These are phyloP conservation scores for Typhlomys cinereus DNA, from an alignment of 2,113 vertebrate species.

Conservation along the genomic window DNA sequence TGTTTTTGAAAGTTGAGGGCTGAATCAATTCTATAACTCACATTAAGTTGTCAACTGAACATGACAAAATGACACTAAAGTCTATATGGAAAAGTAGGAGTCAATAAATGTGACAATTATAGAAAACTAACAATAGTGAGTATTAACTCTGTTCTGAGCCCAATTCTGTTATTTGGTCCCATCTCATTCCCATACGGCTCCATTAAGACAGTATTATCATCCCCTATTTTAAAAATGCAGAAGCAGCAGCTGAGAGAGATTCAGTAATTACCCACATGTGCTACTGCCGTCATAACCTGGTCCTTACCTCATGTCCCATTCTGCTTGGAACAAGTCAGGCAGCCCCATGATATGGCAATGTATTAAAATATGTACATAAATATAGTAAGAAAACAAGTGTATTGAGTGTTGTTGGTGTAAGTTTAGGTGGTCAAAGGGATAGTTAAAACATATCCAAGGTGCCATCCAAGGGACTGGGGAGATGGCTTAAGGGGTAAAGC, in stretches of 20 bases:
- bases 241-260: not conserved
- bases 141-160: not conserved
- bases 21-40: not conserved
- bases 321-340: not conserved
- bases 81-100: not conserved
- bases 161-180: not conserved
- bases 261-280: not conserved
- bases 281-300: not conserved
- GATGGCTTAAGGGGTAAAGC: too few relatives aligned
- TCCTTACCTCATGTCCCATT: not conserved
- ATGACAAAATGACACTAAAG: not conserved
- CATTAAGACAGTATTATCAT: not conserved
- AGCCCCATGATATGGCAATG: not conserved
- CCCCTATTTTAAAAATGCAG: not conserved
- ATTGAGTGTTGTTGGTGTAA: not conserved
- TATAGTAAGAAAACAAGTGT: too few relatives aligned
- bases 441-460: not conserved
- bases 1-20: not conserved
- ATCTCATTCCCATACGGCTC: not conserved
- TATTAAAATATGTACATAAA: not conserved
- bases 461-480: not conserved
- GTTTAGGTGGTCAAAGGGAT: not conserved
- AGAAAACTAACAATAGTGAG: not conserved
- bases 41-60: not conserved
- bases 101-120: not conserved